Percentiles rank a stretch among this genome's conserved stretches.
phyloP scores from a whole-genome alignment of 92 coral and sea anemone species.

The Paragorgia papillata region DNA sequence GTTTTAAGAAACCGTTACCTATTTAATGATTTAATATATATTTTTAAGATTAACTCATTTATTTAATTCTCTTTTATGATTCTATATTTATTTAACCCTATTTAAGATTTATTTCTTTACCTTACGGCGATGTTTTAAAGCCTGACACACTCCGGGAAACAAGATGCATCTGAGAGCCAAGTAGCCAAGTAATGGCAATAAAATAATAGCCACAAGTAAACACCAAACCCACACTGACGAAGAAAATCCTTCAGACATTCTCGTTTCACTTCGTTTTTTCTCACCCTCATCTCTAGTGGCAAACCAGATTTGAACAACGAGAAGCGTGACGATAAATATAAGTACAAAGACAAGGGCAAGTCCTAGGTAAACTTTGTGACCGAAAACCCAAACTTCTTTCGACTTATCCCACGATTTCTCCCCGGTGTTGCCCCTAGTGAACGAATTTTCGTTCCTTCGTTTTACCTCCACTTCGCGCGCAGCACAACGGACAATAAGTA shows the following conservation, averaged over 20 bases:
- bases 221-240: constrained; percentile 22
- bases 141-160: constrained; percentile 23
- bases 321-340: constrained; percentile 1
- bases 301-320: constrained; percentile 21
- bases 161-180: constrained; percentile 28
- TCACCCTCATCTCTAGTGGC: constrained; percentile 12
- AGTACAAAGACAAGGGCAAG: background rate
- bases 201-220: constrained; percentile 4
- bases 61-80: background rate
- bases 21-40: background rate
- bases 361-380: constrained; percentile 15
- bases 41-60: background rate
- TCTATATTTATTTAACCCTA: no score
- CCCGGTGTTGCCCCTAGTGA: constrained; percentile 11
- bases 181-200: constrained; percentile 31
- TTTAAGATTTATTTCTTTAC: constrained; percentile 14
- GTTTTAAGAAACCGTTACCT: no score
- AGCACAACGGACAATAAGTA: constrained; percentile 75
- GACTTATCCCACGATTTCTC: no score
- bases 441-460: constrained; percentile 1
- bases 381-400: constrained; percentile 35
- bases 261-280: constrained; percentile 23
- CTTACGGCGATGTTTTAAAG: constrained; percentile 12
- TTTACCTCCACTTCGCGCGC: constrained; percentile 91
- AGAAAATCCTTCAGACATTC: constrained; percentile 25